These are phyloP conservation scores for Dipodomys spectabilis DNA, from an alignment of 2,113 vertebrate species.

Conservation along the genomic window DNA sequence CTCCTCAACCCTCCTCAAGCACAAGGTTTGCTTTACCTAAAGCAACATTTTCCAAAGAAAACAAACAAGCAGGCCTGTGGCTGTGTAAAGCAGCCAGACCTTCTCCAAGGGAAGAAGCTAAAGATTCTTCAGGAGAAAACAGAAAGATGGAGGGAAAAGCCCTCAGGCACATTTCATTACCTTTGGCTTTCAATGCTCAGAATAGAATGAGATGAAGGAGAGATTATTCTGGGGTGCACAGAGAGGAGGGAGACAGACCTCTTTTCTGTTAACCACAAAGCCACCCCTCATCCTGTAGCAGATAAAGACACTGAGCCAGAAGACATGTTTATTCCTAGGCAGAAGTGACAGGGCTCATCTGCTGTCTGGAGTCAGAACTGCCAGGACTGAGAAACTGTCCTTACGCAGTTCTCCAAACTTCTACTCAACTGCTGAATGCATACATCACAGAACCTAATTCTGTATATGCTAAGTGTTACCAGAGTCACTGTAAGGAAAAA, in stretches of 20 bases:
- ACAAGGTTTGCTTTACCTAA: neutral
- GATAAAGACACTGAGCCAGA: conserved; percentile 47
- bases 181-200: conserved; percentile 37
- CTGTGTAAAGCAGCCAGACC: neutral
- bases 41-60: conserved; percentile 44
- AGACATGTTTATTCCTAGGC: conserved; percentile 43
- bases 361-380: conserved; percentile 70
- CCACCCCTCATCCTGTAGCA: neutral
- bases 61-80: conserved; percentile 10
- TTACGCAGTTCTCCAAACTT: conserved; percentile 62
- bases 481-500: conserved; percentile 45
- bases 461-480: conserved; percentile 30
- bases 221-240: conserved; percentile 6
- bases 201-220: neutral
- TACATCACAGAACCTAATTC: conserved; percentile 55
- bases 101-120: conserved; percentile 10
- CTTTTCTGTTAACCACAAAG: conserved; percentile 18
- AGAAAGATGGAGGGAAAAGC: neutral
- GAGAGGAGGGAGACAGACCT: neutral
- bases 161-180: conserved; percentile 12
- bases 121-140: conserved; percentile 15
- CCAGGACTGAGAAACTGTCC: conserved; percentile 59
- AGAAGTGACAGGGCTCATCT: conserved; percentile 77
- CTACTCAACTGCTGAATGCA: conserved; percentile 67
- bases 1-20: neutral